These are phyloP conservation scores for Prenolepis imparis DNA, from an alignment of 2,888 invertebrate genomes.

Conservation along the genomic window DNA sequence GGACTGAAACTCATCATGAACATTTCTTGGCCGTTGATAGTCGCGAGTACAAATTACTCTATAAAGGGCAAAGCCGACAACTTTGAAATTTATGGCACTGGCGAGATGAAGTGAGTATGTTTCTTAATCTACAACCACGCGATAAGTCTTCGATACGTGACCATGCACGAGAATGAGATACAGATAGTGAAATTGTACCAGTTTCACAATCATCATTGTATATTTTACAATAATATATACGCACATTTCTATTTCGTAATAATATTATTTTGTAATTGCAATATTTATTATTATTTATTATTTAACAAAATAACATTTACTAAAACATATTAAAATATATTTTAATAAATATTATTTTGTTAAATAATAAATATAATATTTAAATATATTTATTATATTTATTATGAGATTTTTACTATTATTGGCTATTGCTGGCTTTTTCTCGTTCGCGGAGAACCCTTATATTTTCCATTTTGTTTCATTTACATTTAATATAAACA, in stretches of 20 bases:
- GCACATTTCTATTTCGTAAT: not conserved
- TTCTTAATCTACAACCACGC: not conserved
- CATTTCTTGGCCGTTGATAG: slow-evolving; percentile 66
- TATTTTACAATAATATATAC: not conserved
- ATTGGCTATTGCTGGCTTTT: not conserved
- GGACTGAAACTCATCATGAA: slow-evolving; percentile 38
- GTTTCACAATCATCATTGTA: too few species aligned
- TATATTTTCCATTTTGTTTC: slow-evolving; percentile 3
- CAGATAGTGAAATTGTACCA: too few species aligned
- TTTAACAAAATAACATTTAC: not conserved
- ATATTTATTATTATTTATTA: not conserved
- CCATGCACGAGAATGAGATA: too few species aligned
- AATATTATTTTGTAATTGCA: not conserved
- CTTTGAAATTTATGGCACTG: slow-evolving; percentile 8
- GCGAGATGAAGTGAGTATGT: slow-evolving; percentile 13
- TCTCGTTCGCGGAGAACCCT: not conserved
- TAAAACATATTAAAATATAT: too few species aligned
- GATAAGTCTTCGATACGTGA: too few species aligned
- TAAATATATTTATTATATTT: not conserved
- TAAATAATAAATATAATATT: too few species aligned
- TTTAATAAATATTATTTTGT: too few species aligned
- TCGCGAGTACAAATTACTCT: not conserved
- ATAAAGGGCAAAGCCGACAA: not conserved
- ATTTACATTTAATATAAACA: slow-evolving; percentile 44
- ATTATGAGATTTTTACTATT: not conserved